Evolutionary conservation across 1,140 invertebrate genomes (phyloP).

Genomic region (Dinothrombium tinctorium): DNA sequence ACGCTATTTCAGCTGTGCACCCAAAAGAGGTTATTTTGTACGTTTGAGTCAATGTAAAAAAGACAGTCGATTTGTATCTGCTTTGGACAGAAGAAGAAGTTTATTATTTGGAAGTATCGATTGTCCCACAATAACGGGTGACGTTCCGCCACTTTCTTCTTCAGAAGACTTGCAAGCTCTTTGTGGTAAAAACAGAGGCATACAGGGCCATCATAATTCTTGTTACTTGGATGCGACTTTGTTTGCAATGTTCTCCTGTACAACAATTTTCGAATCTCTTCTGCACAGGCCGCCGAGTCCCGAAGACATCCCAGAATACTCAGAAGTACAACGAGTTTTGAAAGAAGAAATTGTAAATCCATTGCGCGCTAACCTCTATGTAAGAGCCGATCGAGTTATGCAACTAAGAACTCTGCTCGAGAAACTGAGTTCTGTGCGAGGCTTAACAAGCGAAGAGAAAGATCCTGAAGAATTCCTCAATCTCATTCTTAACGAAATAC

Average conservation of each 20-base stretch:
- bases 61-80: constrained; percentile 47
- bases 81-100: constrained; percentile 14
- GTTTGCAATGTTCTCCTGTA: constrained; percentile 90
- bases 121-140: constrained; percentile 48
- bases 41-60: constrained; percentile 44
- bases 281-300: constrained; percentile 44
- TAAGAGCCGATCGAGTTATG: constrained; percentile 83
- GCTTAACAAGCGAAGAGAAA: constrained; percentile 73
- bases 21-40: constrained; percentile 47
- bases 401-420: constrained; percentile 65
- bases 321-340: constrained; percentile 59
- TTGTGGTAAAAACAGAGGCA: constrained; percentile 35
- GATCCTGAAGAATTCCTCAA: constrained; percentile 95
- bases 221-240: constrained; percentile 90
- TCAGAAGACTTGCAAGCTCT: constrained; percentile 15
- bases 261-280: constrained; percentile 67
- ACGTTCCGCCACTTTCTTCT: constrained; percentile 40
- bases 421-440: constrained; percentile 60
- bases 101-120: constrained; percentile 34
- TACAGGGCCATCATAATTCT: constrained; percentile 92
- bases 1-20: constrained; percentile 41
- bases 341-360: constrained; percentile 91
- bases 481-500: constrained; percentile 59
- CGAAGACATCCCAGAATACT: constrained; percentile 56
- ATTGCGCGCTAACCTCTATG: constrained; percentile 54